Evolutionary conservation across 2,888 invertebrate species (phyloP), one percentile per base, ranked within the genome.

Genomic region (Camptogramma bilineatum): DNA sequence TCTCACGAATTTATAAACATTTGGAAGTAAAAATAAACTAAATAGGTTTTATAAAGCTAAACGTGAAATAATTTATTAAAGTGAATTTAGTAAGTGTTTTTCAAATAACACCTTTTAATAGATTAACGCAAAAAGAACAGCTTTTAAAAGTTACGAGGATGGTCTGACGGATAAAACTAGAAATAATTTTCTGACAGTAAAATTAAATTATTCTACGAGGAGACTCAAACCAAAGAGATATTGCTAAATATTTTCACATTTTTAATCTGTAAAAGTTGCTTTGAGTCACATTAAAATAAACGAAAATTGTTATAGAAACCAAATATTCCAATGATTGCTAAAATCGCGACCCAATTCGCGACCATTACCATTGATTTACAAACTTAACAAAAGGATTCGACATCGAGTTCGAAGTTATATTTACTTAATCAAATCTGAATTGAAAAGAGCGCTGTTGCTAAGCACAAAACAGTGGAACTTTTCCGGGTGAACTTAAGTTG

Each of bases 1-100:
- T 55, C 74, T 68, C 74, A 70, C 44, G 55, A 53, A 51, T 60
- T 60, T 51, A 60, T 56, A 52, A 66, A 57, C 56, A 53, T 52
- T 44, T 48, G 62, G 47, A 53, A 9, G 46, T 50, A 19, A 21
- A 59, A 62, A 57, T 61, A 59, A 50, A 19, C 18, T 51, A 46
- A 56, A 62, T 56, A 55, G 34, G 7, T 52, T 55, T 34, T 56
- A 39, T 48, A 52, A 55, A 59, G 50, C 42, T 31, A 21, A 7
- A 46, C 54, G 52, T 5, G 42, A 61, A 50, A 53, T 9, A 54
- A 48, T 39, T 39, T 61, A 56, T 47, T 46, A 19, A 19, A 39
- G 19, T 42, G 52, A 53, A 18, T 51, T 17, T 10, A 9, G 3
- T 18, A 46, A 46, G 47, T 48, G 10, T 48, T 21, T 47, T 13